Base-by-base conservation (phyloP, 1,140 invertebrate genomes). In the Drosophila virilis region DNA sequence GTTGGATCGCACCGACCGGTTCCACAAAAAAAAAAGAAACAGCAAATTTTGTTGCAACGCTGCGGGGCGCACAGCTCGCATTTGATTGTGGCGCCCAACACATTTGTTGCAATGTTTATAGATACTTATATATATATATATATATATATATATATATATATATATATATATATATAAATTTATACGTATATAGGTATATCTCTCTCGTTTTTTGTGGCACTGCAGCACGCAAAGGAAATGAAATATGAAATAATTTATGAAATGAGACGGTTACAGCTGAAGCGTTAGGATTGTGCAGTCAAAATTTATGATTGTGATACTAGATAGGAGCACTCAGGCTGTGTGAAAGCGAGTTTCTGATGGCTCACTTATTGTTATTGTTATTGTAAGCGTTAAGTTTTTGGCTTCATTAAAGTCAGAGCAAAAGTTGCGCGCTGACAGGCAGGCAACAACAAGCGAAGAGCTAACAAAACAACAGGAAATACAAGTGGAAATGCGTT, bases 211-310 rank as follows among this genome's bases (percentile, higher is more conserved):
- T 68, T 71, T 50, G 48, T 68, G 52, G 43, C 17, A 64, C 55
- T 76, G 66, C 74, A 55, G 65, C 65, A 78, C 71, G 78, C 52
- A 71, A 67, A 78, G 68, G 84, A 86, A 86, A 89, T 89, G 61
- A 88, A 83, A 88, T 83, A 74, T 79, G 62, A 89, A 86, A 86
- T 85, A 75, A 81, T 86, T 85, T 85, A 85, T 80, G 74, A 71
- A 65, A 71, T 64, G 60, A 76, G 60, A 40, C 72, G 42, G 48
- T 58, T 43, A 17, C 38, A 57, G 54, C 59, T 43, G 32, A 65
- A 42, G 42, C 10, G 35, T 52, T 52, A 32, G 40, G 33, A 28
- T 45, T 58, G 37, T 43, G 38, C 59, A 45, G 57, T 60, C 66
- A 15, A 50, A 74, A 74, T 59, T 48, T 71, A 52, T 71, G 46